Conservation (phyloP, 2,797 vertebrate genomes). For the Hyperoplus immaculatus region DNA sequence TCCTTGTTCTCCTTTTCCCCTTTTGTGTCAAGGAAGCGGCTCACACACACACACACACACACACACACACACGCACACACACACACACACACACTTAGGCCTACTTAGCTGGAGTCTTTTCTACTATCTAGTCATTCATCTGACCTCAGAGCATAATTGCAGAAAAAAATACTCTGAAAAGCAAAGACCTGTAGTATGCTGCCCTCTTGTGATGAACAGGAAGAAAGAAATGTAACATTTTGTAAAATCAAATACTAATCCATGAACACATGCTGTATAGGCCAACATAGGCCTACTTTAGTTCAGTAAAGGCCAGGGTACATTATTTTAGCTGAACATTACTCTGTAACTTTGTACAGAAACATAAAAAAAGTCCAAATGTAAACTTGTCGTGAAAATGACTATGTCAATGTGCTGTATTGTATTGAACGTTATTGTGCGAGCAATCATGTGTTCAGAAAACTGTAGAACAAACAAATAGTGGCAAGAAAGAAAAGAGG, state of each 20-base stretch:
- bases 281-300: neutral
- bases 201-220: slow-evolving; percentile 56
- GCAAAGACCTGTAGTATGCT: slow-evolving; percentile 36
- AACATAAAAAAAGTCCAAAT: neutral
- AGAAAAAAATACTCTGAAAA: neutral
- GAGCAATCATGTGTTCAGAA: neutral
- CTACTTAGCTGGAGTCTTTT: neutral
- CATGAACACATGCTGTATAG: neutral
- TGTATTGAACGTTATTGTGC: neutral
- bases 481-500: neutral
- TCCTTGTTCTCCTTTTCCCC: neutral
- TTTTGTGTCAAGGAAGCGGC: neutral
- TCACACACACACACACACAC: neutral
- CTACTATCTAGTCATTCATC: neutral
- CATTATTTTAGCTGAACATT: neutral
- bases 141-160: neutral
- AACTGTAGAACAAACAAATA: neutral
- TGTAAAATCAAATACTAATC: neutral
- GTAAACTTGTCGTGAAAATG: neutral
- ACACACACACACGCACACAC: neutral
- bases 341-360: neutral
- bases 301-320: neutral
- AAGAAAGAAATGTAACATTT: neutral
- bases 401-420: neutral
- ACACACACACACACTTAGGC: neutral